Base-by-base conservation (phyloP, 1,140 invertebrate genomes). In the Penaeus chinensis region DNA sequence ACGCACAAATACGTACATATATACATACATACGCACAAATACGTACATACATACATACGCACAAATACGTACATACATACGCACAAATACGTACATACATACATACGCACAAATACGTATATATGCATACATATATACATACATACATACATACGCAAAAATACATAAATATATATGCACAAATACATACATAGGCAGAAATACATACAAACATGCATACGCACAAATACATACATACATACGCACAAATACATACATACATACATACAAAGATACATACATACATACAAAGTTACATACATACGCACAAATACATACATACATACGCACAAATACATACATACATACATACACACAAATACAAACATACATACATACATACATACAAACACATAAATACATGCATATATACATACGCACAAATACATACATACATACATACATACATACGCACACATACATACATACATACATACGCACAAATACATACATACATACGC, bases 251-350 rank as follows among this genome's bases (percentile, higher is more conserved):
- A 76, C n/a, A 74, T 18, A 32, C 71, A 16, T n/a, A 16, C 71
- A 20, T 18, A 32, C 16, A 74, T 16, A 32, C 3, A 32, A 32
- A 2, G 5, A n/a, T 74, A 32, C 71, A 32, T 32, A 74, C 71
- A 18, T 24, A 74, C 3, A 74, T 74, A 27, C 71, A 2, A 74
- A 3, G 5, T 71, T 71, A 71, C 32, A 71, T 71, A 71, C 32
- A 71, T 71, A 32, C 32, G 47, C 47, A 76, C 47, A 76, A 37
- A 76, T 76, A 76, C 47, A 76, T 76, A 76, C 32, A 32, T n/a
- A 74, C 16, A 32, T 32, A 16, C n/a, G 1, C 71, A 20, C 13
- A 32, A 16, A 74, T 16, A 32, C 24, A 32, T n/a, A n/a, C 24
- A n/a, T 74, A 32, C 71, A 32, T 32, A 74, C 71, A 18, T 24